phyloP scores from a whole-genome alignment of 2,888 invertebrate species.

The Phengaris alcon region DNA sequence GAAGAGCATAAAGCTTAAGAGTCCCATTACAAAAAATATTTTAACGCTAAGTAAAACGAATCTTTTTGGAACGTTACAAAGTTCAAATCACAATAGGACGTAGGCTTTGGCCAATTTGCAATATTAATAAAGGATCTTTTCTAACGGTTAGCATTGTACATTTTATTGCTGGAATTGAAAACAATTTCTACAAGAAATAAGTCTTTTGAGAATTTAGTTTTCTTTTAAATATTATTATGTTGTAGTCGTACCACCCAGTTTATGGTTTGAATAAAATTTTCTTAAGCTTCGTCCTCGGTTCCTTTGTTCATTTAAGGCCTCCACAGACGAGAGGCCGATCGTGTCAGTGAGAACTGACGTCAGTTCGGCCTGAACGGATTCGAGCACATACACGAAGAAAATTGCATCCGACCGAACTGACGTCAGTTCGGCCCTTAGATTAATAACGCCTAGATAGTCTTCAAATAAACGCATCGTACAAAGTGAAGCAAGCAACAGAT shows the following conservation, averaged over 20 bases:
- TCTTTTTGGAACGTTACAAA: slow-evolving; percentile 6
- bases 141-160: slow-evolving; percentile 26
- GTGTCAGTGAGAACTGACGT: too few species aligned
- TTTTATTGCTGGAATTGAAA: slow-evolving; percentile 26
- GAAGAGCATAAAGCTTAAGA: slow-evolving; percentile 22
- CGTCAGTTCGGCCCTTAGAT: too few species aligned
- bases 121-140: slow-evolving; percentile 28
- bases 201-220: slow-evolving; percentile 23
- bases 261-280: slow-evolving; percentile 6
- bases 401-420: too few species aligned
- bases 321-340: too few species aligned
- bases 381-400: too few species aligned
- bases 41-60: slow-evolving; percentile 6
- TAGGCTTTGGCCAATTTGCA: slow-evolving; percentile 20
- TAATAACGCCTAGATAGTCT: too few species aligned
- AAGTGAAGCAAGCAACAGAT: too few species aligned
- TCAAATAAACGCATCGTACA: too few species aligned
- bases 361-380: too few species aligned
- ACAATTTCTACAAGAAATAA: slow-evolving; percentile 15
- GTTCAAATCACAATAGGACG: slow-evolving; percentile 13
- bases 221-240: slow-evolving; percentile 1
- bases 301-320: too few species aligned
- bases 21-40: slow-evolving; percentile 24
- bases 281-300: not conserved
- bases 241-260: not conserved